These are phyloP conservation scores for Numenius phaeopus DNA, from an alignment of 2,797 vertebrate species.

Conservation along the genomic window DNA sequence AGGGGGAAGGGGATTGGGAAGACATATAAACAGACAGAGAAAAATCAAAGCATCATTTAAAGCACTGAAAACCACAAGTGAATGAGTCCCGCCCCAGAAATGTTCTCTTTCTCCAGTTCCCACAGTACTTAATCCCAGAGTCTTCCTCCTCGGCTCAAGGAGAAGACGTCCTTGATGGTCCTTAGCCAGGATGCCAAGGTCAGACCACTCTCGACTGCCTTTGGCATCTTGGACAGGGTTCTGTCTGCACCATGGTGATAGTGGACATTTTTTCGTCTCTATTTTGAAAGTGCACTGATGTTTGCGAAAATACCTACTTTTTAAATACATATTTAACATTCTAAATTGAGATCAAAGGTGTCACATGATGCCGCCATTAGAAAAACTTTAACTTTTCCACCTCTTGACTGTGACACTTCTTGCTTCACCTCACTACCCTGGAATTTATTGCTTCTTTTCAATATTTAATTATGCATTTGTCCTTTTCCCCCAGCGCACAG, in stretches of 20 bases:
- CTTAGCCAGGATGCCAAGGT: background rate
- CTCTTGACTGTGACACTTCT: background rate
- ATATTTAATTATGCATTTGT: background rate
- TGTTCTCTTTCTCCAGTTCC: background rate
- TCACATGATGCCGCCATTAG: background rate
- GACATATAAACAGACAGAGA: conserved; percentile 7
- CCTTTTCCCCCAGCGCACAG: background rate
- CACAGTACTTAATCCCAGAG: background rate
- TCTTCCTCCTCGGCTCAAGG: background rate
- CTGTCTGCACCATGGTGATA: background rate
- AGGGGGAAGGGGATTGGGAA: background rate
- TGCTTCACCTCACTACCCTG: background rate
- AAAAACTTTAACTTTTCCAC: background rate
- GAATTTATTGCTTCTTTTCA: background rate
- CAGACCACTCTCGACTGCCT: background rate
- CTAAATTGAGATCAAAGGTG: background rate
- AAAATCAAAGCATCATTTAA: conserved; percentile 32
- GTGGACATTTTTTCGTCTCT: background rate
- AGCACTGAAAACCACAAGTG: background rate
- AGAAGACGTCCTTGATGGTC: background rate
- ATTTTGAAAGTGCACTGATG: background rate
- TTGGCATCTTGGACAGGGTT: background rate
- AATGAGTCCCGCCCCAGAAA: background rate
- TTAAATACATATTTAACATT: background rate
- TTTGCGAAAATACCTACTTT: background rate